Conservation (phyloP, 2,888 invertebrate genomes). For the Eumacrocentrus americanus region DNA sequence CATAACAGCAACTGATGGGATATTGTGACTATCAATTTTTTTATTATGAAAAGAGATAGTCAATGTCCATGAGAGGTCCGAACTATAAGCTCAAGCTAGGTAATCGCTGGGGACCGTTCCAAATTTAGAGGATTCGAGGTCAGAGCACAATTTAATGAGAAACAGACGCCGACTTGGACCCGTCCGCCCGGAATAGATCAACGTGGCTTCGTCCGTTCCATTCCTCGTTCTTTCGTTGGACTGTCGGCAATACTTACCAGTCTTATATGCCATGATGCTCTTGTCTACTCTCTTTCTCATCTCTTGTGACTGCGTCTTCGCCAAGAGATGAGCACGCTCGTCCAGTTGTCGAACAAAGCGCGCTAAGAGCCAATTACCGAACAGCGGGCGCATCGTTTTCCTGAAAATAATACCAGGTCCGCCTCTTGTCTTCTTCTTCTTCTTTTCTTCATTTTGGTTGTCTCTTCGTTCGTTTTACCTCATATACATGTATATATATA, state of each 20-base stretch:
- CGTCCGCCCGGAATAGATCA: constrained; percentile 56
- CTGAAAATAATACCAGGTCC: constrained; percentile 26
- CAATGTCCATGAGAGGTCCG: background rate
- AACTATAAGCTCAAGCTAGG: constrained; percentile 37
- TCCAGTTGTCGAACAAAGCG: constrained; percentile 20
- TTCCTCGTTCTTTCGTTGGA: constrained; percentile 19
- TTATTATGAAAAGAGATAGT: too few relatives aligned
- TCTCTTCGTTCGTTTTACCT: background rate
- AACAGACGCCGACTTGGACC: constrained; percentile 59
- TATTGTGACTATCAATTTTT: too few relatives aligned
- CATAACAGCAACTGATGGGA: too few relatives aligned
- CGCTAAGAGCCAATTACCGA: constrained; percentile 37
- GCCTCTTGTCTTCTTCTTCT: background rate
- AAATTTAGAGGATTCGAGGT: constrained; percentile 61
- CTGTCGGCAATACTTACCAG: constrained; percentile 21
- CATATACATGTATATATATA: constrained; percentile 2
- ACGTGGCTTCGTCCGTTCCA: constrained; percentile 39
- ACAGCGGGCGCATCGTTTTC: constrained; percentile 23
- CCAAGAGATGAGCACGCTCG: constrained; percentile 3
- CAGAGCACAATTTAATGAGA: constrained; percentile 60
- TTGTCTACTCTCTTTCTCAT: constrained; percentile 7
- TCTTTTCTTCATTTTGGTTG: background rate
- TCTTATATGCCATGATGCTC: too few relatives aligned
- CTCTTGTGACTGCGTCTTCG: constrained; percentile 5
- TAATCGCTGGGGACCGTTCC: constrained; percentile 56